Evolutionary conservation across 1,140 invertebrate genomes (phyloP).

Genomic region (Drosophila pachea): DNA sequence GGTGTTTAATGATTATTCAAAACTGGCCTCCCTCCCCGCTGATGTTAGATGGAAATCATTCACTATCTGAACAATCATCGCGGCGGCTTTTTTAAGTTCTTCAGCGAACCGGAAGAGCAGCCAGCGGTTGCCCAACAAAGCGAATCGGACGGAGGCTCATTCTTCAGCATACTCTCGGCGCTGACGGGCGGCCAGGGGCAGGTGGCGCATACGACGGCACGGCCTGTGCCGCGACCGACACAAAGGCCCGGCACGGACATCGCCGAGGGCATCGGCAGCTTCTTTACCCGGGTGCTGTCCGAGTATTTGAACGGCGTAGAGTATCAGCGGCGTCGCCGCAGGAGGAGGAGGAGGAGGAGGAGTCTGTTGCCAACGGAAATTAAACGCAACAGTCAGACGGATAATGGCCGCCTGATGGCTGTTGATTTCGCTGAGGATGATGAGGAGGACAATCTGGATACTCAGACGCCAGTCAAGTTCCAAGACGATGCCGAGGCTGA

Average conservation of each 20-base stretch:
- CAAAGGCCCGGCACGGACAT: slow-evolving; percentile 64
- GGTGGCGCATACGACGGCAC: slow-evolving; percentile 43
- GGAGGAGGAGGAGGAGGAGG: slow-evolving; percentile 49
- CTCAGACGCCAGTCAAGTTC: slow-evolving; percentile 57
- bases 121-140: slow-evolving; percentile 32
- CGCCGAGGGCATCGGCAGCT: slow-evolving; percentile 70
- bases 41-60: slow-evolving; percentile 82
- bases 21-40: slow-evolving; percentile 26
- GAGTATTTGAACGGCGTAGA: slow-evolving; percentile 73
- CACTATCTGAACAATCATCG: slow-evolving; percentile 92
- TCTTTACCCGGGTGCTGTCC: slow-evolving; percentile 70
- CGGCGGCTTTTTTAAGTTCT: slow-evolving; percentile 90
- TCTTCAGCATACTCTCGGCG: slow-evolving; percentile 70
- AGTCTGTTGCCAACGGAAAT: slow-evolving; percentile 57
- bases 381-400: slow-evolving; percentile 49
- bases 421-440: slow-evolving; percentile 71
- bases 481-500: slow-evolving; percentile 62
- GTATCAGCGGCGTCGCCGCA: slow-evolving; percentile 50
- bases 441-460: slow-evolving; percentile 70
- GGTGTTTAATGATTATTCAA: slow-evolving; percentile 39
- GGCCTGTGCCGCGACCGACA: slow-evolving; percentile 52
- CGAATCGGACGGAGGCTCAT: slow-evolving; percentile 50
- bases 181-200: slow-evolving; percentile 56
- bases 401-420: slow-evolving; percentile 47
- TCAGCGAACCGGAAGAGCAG: slow-evolving; percentile 80